phyloP scores from a whole-genome alignment of 2,797 vertebrate genomes.

The Tauraco hartlaubi region DNA sequence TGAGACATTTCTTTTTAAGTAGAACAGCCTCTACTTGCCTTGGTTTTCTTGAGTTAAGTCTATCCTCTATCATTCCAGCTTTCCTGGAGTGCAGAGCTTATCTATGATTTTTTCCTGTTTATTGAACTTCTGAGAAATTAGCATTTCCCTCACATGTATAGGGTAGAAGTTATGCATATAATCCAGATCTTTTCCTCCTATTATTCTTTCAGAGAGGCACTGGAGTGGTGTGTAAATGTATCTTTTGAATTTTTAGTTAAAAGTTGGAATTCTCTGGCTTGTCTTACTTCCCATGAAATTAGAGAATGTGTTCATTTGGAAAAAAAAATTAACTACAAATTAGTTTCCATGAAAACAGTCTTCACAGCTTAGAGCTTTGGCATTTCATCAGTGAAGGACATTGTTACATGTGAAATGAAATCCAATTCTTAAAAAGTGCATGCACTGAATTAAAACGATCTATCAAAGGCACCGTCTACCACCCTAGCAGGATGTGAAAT shows the following conservation, averaged over 20 bases:
- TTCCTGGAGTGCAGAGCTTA: too few relatives aligned
- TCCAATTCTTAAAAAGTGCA: neutral
- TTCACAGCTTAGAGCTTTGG: neutral
- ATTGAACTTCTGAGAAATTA: neutral
- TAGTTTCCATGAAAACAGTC: neutral
- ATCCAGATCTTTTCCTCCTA: neutral
- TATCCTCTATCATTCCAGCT: too few relatives aligned
- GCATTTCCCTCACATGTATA: neutral
- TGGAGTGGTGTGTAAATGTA: rapidly evolving
- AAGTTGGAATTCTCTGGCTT: neutral
- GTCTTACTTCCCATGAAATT: neutral
- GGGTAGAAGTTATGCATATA: neutral
- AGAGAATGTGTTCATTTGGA: neutral
- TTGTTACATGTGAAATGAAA: neutral
- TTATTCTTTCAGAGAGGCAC: neutral
- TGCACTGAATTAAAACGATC: conserved; percentile 27
- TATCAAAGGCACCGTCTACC: conserved; percentile 4
- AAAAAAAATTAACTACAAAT: neutral
- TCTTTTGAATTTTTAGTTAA: neutral
- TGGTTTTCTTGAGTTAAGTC: neutral
- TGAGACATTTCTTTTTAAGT: neutral
- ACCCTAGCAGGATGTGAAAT: neutral
- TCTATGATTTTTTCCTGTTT: neutral
- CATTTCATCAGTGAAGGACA: conserved; percentile 24
- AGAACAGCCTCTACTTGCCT: neutral